Conservation (phyloP, 2,888 invertebrate species). For the Spodoptera littoralis region DNA sequence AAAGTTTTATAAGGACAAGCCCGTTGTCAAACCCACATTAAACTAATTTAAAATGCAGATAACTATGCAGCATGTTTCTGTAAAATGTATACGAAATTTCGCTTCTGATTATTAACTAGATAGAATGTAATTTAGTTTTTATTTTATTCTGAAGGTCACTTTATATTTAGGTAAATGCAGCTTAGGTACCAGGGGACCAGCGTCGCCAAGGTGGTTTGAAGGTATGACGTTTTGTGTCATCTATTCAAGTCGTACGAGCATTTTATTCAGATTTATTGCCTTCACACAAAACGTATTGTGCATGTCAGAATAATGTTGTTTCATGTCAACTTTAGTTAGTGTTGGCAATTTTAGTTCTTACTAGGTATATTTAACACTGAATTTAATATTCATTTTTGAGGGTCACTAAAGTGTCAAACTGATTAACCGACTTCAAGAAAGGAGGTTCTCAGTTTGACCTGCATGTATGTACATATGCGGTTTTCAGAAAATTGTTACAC, state of each 20-base stretch:
- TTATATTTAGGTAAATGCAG: slow-evolving; percentile 21
- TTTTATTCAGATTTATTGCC: slow-evolving; percentile 20
- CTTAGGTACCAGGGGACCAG: slow-evolving; percentile 38
- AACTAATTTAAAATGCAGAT: no score
- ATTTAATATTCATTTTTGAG: no score
- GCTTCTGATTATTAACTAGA: slow-evolving; percentile 1
- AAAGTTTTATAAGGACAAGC: no score
- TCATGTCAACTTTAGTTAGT: not conserved
- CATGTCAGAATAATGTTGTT: not conserved
- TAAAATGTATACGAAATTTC: slow-evolving; percentile 1
- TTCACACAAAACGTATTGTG: slow-evolving; percentile 8
- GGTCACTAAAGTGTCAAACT: no score
- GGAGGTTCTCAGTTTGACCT: no score
- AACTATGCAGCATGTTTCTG: no score
- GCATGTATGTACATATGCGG: no score
- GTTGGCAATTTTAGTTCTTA: no score
- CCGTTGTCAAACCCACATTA: no score
- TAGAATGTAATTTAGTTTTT: slow-evolving; percentile 2
- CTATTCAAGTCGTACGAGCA: slow-evolving; percentile 19
- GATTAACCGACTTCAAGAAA: no score
- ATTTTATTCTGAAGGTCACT: slow-evolving; percentile 15
- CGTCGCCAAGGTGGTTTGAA: slow-evolving; percentile 40
- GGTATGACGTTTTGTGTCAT: slow-evolving; percentile 11
- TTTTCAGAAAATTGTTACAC: no score
- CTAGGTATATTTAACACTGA: no score